phyloP scores from a whole-genome alignment of 2,888 invertebrate species.

The Clunio marinus region DNA sequence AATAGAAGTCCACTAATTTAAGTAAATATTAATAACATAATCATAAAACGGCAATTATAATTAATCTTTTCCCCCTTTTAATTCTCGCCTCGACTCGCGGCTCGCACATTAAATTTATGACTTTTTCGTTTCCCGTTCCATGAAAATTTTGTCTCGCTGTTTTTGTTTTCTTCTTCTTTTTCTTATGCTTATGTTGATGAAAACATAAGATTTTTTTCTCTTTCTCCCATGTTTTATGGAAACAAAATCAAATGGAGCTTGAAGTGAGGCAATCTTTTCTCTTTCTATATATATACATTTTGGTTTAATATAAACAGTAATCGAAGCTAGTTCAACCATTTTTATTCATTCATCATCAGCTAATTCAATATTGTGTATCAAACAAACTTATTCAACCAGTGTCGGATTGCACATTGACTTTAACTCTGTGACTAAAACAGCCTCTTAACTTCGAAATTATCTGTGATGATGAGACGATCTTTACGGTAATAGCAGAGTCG shows the following conservation, averaged over 20 bases:
- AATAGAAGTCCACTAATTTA: not conserved
- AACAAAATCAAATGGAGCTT: too few relatives aligned
- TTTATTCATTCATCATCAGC: not conserved
- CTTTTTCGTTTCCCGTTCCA: not conserved
- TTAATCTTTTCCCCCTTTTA: conserved; percentile 13
- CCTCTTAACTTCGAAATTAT: too few relatives aligned
- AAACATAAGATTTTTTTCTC: too few relatives aligned
- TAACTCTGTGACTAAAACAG: too few relatives aligned
- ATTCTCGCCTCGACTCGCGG: conserved; percentile 7
- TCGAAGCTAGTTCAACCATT: too few relatives aligned
- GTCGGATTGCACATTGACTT: not conserved
- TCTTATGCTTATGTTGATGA: too few relatives aligned
- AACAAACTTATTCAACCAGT: conserved; percentile 6
- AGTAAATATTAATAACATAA: conserved; percentile 9
- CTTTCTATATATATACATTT: too few relatives aligned
- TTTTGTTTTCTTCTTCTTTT: too few relatives aligned
- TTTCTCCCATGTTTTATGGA: too few relatives aligned
- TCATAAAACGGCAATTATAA: conserved; percentile 20
- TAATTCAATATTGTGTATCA: conserved; percentile 5
- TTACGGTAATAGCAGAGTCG: not conserved
- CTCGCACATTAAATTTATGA: conserved; percentile 20
- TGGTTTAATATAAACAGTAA: too few relatives aligned
- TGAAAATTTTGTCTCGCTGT: not conserved
- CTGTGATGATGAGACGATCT: not conserved
- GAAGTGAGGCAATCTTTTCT: too few relatives aligned